A percentile compares a stretch with the other conserved stretches of the same genome.
Evolutionary conservation across 2,113 vertebrate species (phyloP).

Genomic region (Hyperopisus bebe): DNA sequence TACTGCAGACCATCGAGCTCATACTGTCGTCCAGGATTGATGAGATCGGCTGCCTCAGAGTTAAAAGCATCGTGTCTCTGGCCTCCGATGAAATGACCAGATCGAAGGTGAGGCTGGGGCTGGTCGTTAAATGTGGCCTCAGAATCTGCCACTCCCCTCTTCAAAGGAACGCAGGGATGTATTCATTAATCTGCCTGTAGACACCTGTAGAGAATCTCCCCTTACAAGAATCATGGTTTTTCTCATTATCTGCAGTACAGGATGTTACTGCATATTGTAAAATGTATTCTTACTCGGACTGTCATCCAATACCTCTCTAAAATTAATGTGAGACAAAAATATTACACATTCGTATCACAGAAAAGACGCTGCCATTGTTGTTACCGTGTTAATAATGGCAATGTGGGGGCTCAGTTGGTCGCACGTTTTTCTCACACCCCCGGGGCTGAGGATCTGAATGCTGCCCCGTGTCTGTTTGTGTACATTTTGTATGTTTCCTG

Average conservation of each 20-base stretch:
- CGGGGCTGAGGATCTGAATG: background rate
- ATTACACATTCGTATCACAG: background rate
- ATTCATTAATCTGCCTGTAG: background rate
- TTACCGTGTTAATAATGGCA: background rate
- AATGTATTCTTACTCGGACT: background rate
- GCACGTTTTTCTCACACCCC: background rate
- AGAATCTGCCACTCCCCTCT: background rate
- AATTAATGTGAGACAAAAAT: background rate
- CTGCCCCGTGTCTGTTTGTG: background rate
- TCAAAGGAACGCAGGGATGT: background rate
- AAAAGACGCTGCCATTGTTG: background rate
- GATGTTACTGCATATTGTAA: background rate
- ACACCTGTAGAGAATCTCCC: background rate
- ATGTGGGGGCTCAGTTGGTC: background rate
- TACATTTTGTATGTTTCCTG: background rate
- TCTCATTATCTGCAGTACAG: background rate
- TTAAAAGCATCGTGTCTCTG: constrained; percentile 70
- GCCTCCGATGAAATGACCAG: constrained; percentile 87
- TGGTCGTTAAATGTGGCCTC: background rate
- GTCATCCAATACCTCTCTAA: background rate
- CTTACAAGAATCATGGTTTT: background rate
- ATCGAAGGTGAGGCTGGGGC: constrained; percentile 62
- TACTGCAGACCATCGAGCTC: constrained; percentile 78
- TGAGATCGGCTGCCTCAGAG: constrained; percentile 58
- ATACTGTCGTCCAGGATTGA: constrained; percentile 63